These are phyloP conservation scores for Trichacis sp. DNA, from an alignment of 2,888 invertebrate genomes.

Conservation along the genomic window DNA sequence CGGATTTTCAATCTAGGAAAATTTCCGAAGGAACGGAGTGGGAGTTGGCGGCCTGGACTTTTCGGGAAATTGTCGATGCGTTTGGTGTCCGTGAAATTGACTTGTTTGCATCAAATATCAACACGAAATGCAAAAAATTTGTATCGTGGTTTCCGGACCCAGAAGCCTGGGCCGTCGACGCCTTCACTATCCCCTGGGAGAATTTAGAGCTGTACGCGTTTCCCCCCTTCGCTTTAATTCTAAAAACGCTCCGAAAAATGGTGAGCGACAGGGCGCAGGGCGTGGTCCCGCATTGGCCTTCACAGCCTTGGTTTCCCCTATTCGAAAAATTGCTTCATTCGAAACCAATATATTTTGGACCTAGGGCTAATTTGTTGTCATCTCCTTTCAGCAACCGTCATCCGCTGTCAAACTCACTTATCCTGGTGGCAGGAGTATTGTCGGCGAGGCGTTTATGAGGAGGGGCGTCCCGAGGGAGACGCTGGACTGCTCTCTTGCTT, in stretches of 20 bases:
- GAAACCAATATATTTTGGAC: constrained; percentile 17
- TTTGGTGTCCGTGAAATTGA: background rate
- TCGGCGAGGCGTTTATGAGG: background rate
- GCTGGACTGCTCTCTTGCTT: background rate
- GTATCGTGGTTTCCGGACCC: background rate
- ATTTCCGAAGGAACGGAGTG: constrained; percentile 10
- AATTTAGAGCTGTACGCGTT: constrained; percentile 13
- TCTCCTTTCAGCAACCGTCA: constrained; percentile 36
- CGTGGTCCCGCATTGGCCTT: constrained; percentile 22
- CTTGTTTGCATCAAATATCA: constrained; percentile 3
- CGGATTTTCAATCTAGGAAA: constrained; percentile 11
- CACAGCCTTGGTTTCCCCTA: constrained; percentile 27
- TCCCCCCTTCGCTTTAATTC: constrained; percentile 22
- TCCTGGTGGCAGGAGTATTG: constrained; percentile 6
- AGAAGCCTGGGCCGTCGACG: background rate
- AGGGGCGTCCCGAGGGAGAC: background rate
- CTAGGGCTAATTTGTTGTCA: constrained; percentile 34
- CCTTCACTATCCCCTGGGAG: constrained; percentile 15
- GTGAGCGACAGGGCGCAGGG: constrained; percentile 9
- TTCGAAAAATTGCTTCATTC: constrained; percentile 3
- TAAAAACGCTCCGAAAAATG: constrained; percentile 23
- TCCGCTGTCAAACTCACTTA: background rate
- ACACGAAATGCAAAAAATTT: background rate
- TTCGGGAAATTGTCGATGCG: background rate
- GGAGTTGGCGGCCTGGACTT: background rate